Evolutionary conservation across 2,888 invertebrate species (phyloP), one percentile per base, ranked within the genome.

Genomic region (Nesidiocoris tenuis): DNA sequence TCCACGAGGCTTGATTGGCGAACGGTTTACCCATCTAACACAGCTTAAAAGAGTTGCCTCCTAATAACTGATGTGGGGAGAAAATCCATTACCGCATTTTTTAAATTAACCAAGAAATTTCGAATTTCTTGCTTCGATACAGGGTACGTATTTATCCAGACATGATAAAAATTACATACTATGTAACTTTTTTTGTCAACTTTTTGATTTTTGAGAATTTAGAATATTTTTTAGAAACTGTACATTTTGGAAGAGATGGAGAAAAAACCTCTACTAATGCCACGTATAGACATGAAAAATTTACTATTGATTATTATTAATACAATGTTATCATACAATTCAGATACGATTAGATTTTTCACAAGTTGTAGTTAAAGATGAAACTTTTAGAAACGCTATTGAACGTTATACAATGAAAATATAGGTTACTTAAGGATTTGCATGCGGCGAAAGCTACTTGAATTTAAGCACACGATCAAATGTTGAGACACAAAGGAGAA

Each of bases 71-170:
- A 59, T 70, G 17, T 18, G 59, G n/a, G 59, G n/a, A 59, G n/a
- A 59, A 18, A 18, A 59, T 59, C 59, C 59, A 18, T 17, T 59
- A 19, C 17, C 59, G n/a, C 19, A 59, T 54, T 54, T 21, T 21
- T 56, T 22, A 61, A 61, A 25, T 25, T 78, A 79, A 78, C 78
- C 79, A 80, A 76, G 79, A 80, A 80, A 79, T 76, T 64, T 56
- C 56, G 74, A 70, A 78, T 79, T 79, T 80, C 80, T 79, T 78
- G 80, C 80, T 80, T 80, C 77, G 77, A 79, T 79, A 80, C 80
- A 80, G 80, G 80, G 80, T 80, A 80, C 79, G 80, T 80, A 79
- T 80, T 80, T 79, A 79, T 79, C 79, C 79, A 79, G 77, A 78
- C 76, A 74, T 39, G 56, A 74, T 55, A 63, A 74, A 61, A 72